Conservation (phyloP, 92 coral and sea anemone genomes). For the Siderastrea siderea region DNA sequence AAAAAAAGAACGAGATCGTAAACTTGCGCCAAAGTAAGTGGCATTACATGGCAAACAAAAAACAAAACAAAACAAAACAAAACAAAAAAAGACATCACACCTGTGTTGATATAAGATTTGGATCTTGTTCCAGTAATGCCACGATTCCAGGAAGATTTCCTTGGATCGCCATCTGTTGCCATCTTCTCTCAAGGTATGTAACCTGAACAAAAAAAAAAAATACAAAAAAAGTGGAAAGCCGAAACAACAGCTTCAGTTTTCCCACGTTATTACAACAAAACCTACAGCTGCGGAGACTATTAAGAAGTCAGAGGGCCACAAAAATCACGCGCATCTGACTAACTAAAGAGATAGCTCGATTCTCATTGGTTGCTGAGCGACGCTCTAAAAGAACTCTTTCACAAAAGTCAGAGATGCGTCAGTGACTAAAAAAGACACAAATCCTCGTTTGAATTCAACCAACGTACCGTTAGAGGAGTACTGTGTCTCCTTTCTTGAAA, state of each 20-base stretch:
- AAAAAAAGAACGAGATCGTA: too few relatives aligned
- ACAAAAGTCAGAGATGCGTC: too few relatives aligned
- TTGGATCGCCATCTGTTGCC: conserved; percentile 72
- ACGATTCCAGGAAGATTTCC: conserved; percentile 56
- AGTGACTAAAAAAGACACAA: neutral
- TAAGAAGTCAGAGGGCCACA: too few relatives aligned
- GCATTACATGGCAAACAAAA: neutral
- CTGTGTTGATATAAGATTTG: conserved; percentile 67
- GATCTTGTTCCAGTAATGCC: conserved; percentile 60
- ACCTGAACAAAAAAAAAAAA: conserved; percentile 10
- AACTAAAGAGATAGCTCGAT: too few relatives aligned
- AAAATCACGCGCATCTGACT: too few relatives aligned
- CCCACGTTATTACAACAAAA: neutral
- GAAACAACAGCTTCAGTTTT: neutral
- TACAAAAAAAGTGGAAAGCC: neutral
- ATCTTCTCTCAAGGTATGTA: conserved; percentile 48
- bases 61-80: too few relatives aligned
- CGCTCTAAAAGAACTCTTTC: too few relatives aligned
- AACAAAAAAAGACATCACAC: conserved; percentile 3
- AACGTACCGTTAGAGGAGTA: conserved; percentile 16
- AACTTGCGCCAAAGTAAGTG: neutral
- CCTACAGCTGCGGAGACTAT: too few relatives aligned
- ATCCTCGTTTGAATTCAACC: neutral
- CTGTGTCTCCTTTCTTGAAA: conserved; percentile 38
- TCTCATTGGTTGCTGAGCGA: too few relatives aligned